Base-by-base conservation (phyloP, 2,888 invertebrate species). In the Acanthosepion esculentum region DNA sequence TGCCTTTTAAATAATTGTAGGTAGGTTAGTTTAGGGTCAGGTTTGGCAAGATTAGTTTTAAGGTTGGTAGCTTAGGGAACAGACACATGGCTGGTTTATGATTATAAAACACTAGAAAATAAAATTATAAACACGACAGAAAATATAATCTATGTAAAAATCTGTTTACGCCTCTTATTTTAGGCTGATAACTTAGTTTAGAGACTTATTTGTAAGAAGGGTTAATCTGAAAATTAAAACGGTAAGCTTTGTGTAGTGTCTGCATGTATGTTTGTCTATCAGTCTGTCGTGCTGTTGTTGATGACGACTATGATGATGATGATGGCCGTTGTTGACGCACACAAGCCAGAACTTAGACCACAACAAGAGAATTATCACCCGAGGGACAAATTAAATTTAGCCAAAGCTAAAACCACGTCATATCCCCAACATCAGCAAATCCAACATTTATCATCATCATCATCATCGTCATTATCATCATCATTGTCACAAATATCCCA, bases 211-310 rank as follows among this genome's bases (percentile, higher is more conserved):
- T 15, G 10, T 15, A 78, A 78, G 7, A n/a, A 78, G 23, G 12
- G 78, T 23, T 64, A 29, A 33, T 5, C 10, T n/a, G 10, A n/a
- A 33, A 78, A 78, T 33, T n/a, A 78, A 78, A n/a, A 15, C 4
- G 78, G n/a, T 18, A 78, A 78, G n/a, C n/a, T 78, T 78, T 78
- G n/a, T 78, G 78, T 78, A 78, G 23, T n/a, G n/a, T 78, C 78
- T 78, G 78, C 78, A 78, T 78, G 78, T 78, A 78, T 78, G 78
- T 78, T 78, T 78, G 78, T 78, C 78, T 78, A 15, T 78, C 78
- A n/a, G 78, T 78, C n/a, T 78, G 78, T 78, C 78, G 78, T 78
- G 78, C n/a, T 78, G 78, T 78, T n/a, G 78, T 78, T 78, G 78
- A 78, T 78, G 78, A 78, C 78, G 78, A 78, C 78, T n/a, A 78